Evolutionary conservation across 2,797 vertebrate species (phyloP).

Genomic region (Pseudochirops cupreus): DNA sequence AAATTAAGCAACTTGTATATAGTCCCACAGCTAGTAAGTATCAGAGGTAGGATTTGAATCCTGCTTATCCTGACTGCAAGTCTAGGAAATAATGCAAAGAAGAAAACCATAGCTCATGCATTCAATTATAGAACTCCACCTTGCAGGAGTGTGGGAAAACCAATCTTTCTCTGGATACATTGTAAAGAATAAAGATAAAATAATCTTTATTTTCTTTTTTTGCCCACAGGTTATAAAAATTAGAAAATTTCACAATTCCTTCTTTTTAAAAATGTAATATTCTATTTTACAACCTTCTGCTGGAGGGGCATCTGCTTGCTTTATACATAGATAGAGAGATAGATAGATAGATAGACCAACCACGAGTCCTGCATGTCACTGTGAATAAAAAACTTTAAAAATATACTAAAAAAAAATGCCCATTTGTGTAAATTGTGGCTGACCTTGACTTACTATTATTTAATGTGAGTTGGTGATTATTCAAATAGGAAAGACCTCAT

Average conservation of each 20-base stretch:
- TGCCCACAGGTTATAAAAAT: constrained; percentile 16
- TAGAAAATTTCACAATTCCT: constrained; percentile 17
- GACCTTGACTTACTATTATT: background rate
- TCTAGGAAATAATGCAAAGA: background rate
- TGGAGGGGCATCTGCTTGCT: background rate
- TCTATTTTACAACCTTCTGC: too few species aligned
- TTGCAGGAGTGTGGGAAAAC: constrained; percentile 4
- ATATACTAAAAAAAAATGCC: too few species aligned
- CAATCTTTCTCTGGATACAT: constrained; percentile 7
- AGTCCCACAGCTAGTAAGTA: background rate
- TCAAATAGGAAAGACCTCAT: background rate
- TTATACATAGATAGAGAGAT: background rate
- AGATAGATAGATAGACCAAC: background rate
- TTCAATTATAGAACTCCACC: constrained; percentile 26
- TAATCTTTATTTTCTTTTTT: constrained; percentile 17
- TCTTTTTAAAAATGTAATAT: background rate
- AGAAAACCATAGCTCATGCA: background rate
- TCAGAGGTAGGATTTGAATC: background rate
- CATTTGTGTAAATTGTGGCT: background rate
- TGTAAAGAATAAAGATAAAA: constrained; percentile 52
- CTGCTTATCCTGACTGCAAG: background rate
- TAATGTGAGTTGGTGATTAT: background rate
- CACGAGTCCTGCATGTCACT: background rate
- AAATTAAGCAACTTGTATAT: background rate
- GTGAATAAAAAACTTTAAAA: background rate